phyloP scores from a whole-genome alignment of 2,113 vertebrate species.

The Aptenodytes forsteri region DNA sequence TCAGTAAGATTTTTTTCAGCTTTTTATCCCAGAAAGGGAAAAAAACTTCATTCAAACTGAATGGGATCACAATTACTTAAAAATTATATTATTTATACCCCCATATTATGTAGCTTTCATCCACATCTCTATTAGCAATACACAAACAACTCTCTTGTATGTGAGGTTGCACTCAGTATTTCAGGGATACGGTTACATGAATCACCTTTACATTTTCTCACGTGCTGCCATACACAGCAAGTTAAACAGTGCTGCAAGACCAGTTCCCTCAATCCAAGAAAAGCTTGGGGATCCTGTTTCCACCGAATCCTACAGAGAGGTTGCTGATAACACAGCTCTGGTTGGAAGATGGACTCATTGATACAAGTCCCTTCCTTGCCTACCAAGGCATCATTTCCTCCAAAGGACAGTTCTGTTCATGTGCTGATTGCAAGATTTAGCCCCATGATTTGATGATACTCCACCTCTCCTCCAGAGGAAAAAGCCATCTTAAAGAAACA shows the following conservation, averaged over 20 bases:
- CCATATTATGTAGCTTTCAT: background rate
- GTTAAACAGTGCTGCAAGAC: background rate
- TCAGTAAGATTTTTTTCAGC: background rate
- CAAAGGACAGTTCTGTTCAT: background rate
- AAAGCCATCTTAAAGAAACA: background rate
- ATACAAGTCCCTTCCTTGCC: background rate
- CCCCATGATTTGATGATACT: background rate
- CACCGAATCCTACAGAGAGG: background rate
- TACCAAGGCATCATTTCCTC: background rate
- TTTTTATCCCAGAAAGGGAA: background rate
- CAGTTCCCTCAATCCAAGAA: background rate
- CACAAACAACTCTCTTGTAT: background rate
- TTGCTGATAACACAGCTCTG: background rate
- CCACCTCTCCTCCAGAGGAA: background rate
- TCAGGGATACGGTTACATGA: background rate
- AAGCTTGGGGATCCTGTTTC: background rate
- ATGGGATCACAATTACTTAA: background rate
- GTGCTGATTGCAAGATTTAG: background rate
- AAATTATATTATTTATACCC: background rate
- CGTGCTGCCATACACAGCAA: background rate
- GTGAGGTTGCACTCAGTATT: background rate
- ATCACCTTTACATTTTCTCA: background rate
- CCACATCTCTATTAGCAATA: background rate
- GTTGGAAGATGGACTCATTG: background rate
- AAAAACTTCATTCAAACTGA: background rate